Percentiles rank a stretch among this genome's conserved stretches.
phyloP scores from a whole-genome alignment of 2,113 vertebrate species.

The Dromaius novaehollandiae region DNA sequence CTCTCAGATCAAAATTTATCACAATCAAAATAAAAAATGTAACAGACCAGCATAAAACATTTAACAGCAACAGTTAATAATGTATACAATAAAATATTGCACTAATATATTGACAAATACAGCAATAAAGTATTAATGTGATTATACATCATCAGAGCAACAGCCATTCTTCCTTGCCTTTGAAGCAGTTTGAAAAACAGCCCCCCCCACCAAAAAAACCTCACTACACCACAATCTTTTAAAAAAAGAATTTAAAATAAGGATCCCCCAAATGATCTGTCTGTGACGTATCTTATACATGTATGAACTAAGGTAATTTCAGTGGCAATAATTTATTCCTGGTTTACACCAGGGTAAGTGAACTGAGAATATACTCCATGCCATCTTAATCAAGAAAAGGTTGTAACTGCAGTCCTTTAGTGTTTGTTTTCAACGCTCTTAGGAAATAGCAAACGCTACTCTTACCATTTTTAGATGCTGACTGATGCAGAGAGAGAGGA shows the following conservation, averaged over 20 bases:
- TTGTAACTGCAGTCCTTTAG: neutral
- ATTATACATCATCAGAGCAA: constrained; percentile 74
- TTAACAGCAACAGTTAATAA: constrained; percentile 79
- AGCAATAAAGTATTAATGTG: constrained; percentile 79
- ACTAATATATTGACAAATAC: constrained; percentile 83
- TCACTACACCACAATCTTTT: neutral
- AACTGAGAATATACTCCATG: neutral
- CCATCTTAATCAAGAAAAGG: neutral
- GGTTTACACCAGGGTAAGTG: neutral
- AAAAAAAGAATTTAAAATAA: neutral
- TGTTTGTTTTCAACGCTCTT: neutral
- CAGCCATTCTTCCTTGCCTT: constrained; percentile 54
- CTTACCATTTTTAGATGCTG: neutral
- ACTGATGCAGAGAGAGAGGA: neutral
- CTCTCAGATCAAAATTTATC: constrained; percentile 68
- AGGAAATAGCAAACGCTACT: neutral
- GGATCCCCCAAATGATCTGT: neutral
- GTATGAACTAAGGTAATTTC: neutral
- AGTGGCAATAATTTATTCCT: neutral
- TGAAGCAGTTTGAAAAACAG: constrained; percentile 53
- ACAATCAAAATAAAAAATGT: constrained; percentile 73
- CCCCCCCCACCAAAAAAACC: neutral
- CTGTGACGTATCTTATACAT: neutral
- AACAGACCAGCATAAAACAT: constrained; percentile 77
- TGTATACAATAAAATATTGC: constrained; percentile 78